Evolutionary conservation across 1,140 invertebrate genomes (phyloP), one percentile per base, ranked within the genome.

Genomic region (Sinonovacula constricta): DNA sequence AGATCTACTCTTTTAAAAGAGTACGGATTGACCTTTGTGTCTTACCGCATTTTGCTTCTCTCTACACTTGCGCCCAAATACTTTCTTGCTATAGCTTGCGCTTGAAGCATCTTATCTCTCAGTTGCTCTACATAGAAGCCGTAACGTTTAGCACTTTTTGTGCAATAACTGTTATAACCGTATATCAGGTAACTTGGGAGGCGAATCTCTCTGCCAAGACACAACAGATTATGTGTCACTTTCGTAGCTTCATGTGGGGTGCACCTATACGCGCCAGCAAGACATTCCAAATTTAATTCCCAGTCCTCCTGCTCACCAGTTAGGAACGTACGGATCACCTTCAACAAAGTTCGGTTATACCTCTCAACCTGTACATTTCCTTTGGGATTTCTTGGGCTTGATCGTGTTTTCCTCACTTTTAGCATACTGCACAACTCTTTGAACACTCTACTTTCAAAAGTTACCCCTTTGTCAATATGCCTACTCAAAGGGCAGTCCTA

Each of bases 361-460:
- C 76, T 26, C 24, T 79, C 67, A 1, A 31, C 4, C 15, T 45
- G 26, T 10, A 60, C 67, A 54, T 79, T 71, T 26, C 51, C 54
- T 34, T 79, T 79, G 2, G 67, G 68, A 66, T 79, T 79, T 31
- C 77, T 65, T 10, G 68, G 26, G 7, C 22, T 71, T n/a, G 77
- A 71, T 49, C 68, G 28, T 2, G 67, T 79, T 34, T 79, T 79
- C 34, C 30, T 65, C 0, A 71, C 36, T 22, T 59, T 68, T 2
- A 79, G n/a, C 7, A 79, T 10, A 3, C 54, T 30, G n/a, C 77
- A 79, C 7, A 71, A 15, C 33, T 79, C 67, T 14, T 65, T 15
- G 51, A 79, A 79, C 45, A 71, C 18, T 0, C 62, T 33, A 31
- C n/a, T 22, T 62, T 28, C 31, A 3, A 60, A 60, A 60, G 2